Evolutionary conservation across 2,888 invertebrate species (phyloP), one percentile per base, ranked within the genome.

Genomic region (Dugesia japonica): DNA sequence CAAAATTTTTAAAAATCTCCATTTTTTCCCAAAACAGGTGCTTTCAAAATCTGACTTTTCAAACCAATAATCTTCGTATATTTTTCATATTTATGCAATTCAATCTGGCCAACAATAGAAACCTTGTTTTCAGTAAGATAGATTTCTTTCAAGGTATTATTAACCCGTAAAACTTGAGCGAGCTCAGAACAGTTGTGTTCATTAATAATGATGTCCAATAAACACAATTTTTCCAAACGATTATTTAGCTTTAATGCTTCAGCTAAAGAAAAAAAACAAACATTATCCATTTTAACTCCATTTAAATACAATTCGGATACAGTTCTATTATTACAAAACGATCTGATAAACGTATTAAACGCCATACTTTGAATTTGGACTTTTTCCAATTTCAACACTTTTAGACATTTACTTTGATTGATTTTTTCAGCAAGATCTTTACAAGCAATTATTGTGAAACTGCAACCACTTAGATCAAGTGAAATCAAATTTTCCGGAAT

Each of bases 131-230:
- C 75, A 13, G 77, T 77, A 1, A 76, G 27, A 26, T 76, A 1
- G 76, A 76, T 76, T 1, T 26, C 33, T 31, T 75, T 76, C 1
- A 76, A 33, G n/a, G 74, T 76, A 15, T 27, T 76, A 26, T 76
- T 76, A 4, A 76, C 76, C 31, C 76, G 76, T 27, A 76, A 31
- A 28, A 76, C 76, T 38, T 77, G 74, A 33, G 26, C 76, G 13
- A 76, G n/a, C 26, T 76, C 77, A n/a, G 38, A 33, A 28, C 77
- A 76, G 28, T 77, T 78, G 71, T 81, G 82, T 78, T 80, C 80
- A 13, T 82, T 81, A 0, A 79, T 80, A 71, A 77, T 80, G 17
- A 82, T 79, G 42, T 81, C 79, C 71, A 81, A 80, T 1, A 83
- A 78, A 77, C 82, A 81, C 20, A 83, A 80, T 17, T 79, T 77